These are phyloP conservation scores for Macrotus californicus DNA, from an alignment of 2,113 vertebrate genomes.

Conservation along the genomic window DNA sequence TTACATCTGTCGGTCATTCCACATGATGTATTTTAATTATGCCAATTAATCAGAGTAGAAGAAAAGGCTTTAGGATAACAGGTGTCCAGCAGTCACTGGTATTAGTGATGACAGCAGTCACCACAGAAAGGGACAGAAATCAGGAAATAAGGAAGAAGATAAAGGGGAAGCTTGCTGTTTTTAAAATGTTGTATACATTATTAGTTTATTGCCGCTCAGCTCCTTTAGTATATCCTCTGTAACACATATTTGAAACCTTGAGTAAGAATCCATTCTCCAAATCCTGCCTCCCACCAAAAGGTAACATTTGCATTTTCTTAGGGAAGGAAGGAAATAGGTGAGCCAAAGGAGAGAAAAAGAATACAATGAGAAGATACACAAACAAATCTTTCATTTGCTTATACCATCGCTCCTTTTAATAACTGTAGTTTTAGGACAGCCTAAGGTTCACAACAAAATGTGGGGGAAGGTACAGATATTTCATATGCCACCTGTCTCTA, in stretches of 20 bases:
- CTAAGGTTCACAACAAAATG: too few relatives aligned
- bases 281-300: too few relatives aligned
- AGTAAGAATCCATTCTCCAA: background rate
- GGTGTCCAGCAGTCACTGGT: background rate
- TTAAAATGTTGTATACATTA: background rate
- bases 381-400: background rate
- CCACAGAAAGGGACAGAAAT: background rate
- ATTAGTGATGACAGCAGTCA: background rate
- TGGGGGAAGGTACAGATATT: too few relatives aligned
- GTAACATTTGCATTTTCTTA: background rate
- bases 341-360: background rate
- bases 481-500: too few relatives aligned
- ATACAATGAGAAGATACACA: background rate
- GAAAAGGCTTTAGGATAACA: background rate
- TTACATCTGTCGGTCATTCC: background rate
- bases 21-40: background rate
- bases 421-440: background rate
- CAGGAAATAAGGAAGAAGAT: background rate
- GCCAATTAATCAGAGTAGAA: background rate
- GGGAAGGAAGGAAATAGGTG: background rate
- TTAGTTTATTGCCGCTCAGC: background rate
- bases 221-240: background rate
- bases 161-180: background rate
- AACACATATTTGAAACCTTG: background rate
- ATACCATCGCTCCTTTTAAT: background rate